phyloP scores from a whole-genome alignment of 2,113 vertebrate species.

The Origma solitaria region DNA sequence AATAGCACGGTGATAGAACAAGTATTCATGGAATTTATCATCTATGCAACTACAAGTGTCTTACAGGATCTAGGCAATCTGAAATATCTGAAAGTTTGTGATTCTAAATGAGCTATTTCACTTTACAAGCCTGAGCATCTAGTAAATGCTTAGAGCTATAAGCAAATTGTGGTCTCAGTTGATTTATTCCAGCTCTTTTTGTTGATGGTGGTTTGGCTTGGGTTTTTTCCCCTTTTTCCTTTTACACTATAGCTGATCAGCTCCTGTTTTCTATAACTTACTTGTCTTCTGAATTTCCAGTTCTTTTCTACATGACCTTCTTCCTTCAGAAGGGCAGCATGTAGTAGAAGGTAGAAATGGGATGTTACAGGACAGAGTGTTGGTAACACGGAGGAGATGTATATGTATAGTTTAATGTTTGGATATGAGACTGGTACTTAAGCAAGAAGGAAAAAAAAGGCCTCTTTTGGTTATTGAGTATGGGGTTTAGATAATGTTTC shows the following conservation, averaged over 20 bases:
- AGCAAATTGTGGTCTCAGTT: background rate
- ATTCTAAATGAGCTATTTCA: background rate
- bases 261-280: background rate
- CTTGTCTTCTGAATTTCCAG: background rate
- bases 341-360: background rate
- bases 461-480: background rate
- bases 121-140: background rate
- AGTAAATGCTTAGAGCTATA: background rate
- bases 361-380: background rate
- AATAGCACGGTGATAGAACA: background rate
- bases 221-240: background rate
- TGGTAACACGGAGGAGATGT: background rate
- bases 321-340: background rate
- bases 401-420: background rate
- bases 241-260: background rate
- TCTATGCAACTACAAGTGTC: background rate
- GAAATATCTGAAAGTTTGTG: background rate
- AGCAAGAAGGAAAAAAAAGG: background rate
- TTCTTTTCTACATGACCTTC: background rate
- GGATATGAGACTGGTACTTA: background rate
- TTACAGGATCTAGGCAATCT: background rate
- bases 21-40: background rate
- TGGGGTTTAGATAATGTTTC: background rate
- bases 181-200: background rate
- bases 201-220: background rate